Base-by-base conservation (phyloP, 2,888 invertebrate species). In the Tineola bisselliella region DNA sequence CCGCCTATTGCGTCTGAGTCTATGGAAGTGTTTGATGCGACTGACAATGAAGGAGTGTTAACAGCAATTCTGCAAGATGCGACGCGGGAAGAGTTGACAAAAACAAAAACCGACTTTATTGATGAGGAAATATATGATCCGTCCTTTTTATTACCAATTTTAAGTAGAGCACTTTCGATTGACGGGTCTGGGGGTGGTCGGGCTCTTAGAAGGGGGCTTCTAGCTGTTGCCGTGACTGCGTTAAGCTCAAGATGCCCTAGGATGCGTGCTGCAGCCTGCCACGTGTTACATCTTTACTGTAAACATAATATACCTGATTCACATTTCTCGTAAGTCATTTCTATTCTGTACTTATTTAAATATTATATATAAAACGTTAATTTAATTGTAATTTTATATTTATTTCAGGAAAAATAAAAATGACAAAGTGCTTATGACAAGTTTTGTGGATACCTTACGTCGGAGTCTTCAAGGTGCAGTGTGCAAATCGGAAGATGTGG, bases 111-210 rank as follows among this genome's bases (percentile, higher is more conserved):
- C 0, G 81, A 82, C 62, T 8, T n/a, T 17, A 64, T 65, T 0
- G 76, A 76, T 33, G 74, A 74, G 43, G 76, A 86, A 3, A 82
- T 93, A 60, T 97, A 97, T 68, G 96, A 97, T 80, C 93, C 96
- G 0, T 88, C 91, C 25, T 97, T 96, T 74, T 82, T 95, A 65
- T 84, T 96, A 61, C 94, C 95, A 0, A 74, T 96, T 10, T 89
- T 97, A 73, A 90, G 90, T 64, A 90, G 92, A 70, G 78, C 95
- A 54, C 82, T 96, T 64, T 90, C 92, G 0, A 92, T 94, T 4
- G 48, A 48, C 15, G 94, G 94, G 65, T 91, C 92, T 48, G 88
- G 90, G 59, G 90, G 94, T 0, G 90, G 91, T 67, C 90, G 90
- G 75, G 89, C 95, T 64, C 87, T 91, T 15, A 88, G 92, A 63